These are phyloP conservation scores for Epinotia ramella DNA, from an alignment of 2,888 invertebrate genomes.

Conservation along the genomic window DNA sequence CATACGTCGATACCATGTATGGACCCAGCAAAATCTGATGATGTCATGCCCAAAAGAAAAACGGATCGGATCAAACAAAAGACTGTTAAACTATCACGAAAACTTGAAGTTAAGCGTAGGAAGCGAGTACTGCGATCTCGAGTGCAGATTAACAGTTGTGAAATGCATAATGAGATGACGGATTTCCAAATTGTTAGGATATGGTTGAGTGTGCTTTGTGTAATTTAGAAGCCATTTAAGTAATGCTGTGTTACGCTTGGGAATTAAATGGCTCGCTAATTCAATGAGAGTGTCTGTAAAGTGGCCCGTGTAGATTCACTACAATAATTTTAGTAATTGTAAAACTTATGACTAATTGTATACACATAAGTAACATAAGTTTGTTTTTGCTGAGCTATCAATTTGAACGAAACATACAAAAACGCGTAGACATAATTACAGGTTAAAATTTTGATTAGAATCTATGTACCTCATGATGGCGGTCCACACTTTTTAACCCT, in stretches of 20 bases:
- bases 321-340: too few species aligned
- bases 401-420: too few species aligned
- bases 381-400: too few species aligned
- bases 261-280: neutral
- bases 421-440: too few species aligned
- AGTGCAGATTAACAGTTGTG: slow-evolving; percentile 39
- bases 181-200: slow-evolving; percentile 29
- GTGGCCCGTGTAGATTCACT: too few species aligned
- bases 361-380: too few species aligned
- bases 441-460: too few species aligned
- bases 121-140: slow-evolving; percentile 61
- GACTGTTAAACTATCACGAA: slow-evolving; percentile 63
- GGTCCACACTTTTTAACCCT: too few species aligned
- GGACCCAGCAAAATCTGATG: slow-evolving; percentile 76
- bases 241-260: slow-evolving; percentile 4
- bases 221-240: slow-evolving; percentile 11
- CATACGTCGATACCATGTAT: slow-evolving; percentile 80
- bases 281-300: too few species aligned
- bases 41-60: slow-evolving; percentile 69
- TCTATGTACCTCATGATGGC: too few species aligned
- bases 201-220: neutral
- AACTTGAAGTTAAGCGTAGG: slow-evolving; percentile 77
- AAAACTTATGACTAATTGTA: too few species aligned
- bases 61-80: slow-evolving; percentile 69
- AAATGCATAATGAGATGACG: slow-evolving; percentile 39